phyloP scores from a whole-genome alignment of 2,113 vertebrate species.

The Mionectes macconnelli region DNA sequence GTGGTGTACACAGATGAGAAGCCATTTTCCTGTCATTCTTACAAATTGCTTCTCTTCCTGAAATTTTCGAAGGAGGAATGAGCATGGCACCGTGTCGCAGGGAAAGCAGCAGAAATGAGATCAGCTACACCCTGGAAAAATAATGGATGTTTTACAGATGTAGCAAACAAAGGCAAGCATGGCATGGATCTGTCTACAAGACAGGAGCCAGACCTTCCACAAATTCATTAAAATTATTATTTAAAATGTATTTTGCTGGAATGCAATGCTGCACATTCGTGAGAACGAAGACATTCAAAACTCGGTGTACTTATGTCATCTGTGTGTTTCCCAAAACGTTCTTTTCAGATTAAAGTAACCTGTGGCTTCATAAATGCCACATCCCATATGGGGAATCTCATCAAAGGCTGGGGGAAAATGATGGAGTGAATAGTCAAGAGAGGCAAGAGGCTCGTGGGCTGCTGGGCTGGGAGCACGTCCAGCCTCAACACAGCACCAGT shows the following conservation, averaged over 20 bases:
- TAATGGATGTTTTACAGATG: background rate
- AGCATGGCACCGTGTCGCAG: background rate
- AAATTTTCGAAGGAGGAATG: conserved; percentile 34
- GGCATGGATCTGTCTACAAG: background rate
- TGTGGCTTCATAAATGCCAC: background rate
- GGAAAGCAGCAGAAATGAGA: background rate
- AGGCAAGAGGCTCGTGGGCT: background rate
- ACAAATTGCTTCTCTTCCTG: conserved; percentile 45
- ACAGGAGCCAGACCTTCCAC: background rate
- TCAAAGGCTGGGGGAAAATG: background rate
- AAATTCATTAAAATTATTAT: background rate
- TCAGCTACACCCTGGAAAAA: background rate
- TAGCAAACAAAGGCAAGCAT: background rate
- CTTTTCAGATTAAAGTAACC: background rate
- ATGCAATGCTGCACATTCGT: background rate
- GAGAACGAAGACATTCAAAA: background rate
- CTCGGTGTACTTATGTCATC: background rate
- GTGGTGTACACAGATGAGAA: conserved; percentile 40
- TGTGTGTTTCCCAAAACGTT: background rate
- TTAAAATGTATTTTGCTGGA: background rate
- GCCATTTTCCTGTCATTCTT: conserved; percentile 53
- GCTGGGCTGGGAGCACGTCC: background rate
- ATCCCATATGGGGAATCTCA: background rate
- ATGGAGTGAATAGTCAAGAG: background rate
- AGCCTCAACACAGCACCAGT: background rate